Conservation (phyloP, 1,140 invertebrate genomes). For the Spodoptera frugiperda region DNA sequence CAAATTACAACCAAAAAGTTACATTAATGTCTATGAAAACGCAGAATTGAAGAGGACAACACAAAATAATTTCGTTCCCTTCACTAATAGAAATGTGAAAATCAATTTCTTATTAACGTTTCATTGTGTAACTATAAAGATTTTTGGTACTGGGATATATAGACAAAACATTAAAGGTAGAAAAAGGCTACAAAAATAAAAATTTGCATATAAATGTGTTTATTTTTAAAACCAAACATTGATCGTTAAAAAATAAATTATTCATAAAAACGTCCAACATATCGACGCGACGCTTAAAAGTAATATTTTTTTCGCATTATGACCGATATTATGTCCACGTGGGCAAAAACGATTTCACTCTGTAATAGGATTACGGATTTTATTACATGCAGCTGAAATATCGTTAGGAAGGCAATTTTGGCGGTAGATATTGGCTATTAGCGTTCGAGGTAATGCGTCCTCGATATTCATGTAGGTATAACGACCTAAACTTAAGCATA, state of each 20-base stretch:
- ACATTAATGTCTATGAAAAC: too few species aligned
- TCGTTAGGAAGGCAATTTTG: constrained; percentile 84
- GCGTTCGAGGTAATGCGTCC: constrained; percentile 74
- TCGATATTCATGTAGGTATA: constrained; percentile 75
- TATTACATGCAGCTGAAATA: constrained; percentile 83
- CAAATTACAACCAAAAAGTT: too few species aligned
- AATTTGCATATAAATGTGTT: too few species aligned
- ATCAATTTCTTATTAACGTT: too few species aligned
- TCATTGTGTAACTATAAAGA: too few species aligned
- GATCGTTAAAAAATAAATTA: constrained; percentile 38
- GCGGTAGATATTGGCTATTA: constrained; percentile 84
- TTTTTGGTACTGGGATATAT: too few species aligned
- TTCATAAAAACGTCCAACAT: constrained; percentile 23
- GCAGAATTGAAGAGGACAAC: too few species aligned
- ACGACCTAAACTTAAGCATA: constrained; percentile 70
- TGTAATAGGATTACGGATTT: constrained; percentile 82
- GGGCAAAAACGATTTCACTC: constrained; percentile 71
- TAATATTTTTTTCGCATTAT: constrained; percentile 45
- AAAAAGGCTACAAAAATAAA: too few species aligned
- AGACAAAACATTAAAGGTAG: too few species aligned
- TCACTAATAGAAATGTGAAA: too few species aligned
- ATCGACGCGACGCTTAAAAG: constrained; percentile 21
- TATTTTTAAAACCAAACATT: too few species aligned
- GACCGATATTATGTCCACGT: constrained; percentile 58
- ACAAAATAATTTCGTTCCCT: too few species aligned